Conservation (phyloP, 2,797 vertebrate species). For the Sparidentex hasta region DNA sequence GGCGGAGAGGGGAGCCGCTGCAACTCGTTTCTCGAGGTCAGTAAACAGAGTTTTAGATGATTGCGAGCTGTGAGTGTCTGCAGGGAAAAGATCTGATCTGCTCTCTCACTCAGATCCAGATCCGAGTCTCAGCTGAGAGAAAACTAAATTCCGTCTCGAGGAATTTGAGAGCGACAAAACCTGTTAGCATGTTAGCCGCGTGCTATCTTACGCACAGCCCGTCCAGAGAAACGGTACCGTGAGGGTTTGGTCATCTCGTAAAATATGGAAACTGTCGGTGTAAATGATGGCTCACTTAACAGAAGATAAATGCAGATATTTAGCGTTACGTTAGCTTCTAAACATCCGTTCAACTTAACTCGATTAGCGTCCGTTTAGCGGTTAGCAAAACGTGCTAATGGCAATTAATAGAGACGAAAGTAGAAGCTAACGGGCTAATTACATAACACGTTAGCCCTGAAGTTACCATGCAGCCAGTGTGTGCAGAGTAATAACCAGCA, state of each 20-base stretch:
- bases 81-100: no score
- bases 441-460: constrained; percentile 9
- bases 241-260: background rate
- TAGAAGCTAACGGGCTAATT: constrained; percentile 61
- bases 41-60: no score
- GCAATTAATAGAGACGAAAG: constrained; percentile 14
- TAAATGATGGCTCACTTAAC: accelerated
- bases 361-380: background rate
- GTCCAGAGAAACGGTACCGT: background rate
- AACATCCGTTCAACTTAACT: no score
- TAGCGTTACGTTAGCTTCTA: accelerated
- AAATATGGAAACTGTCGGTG: background rate
- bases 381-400: constrained; percentile 29
- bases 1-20: no score
- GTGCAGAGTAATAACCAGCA: accelerated
- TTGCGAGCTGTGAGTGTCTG: no score
- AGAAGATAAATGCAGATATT: background rate
- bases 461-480: background rate
- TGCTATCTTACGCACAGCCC: constrained; percentile 33
- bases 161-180: constrained; percentile 26
- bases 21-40: no score
- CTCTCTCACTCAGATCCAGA: no score
- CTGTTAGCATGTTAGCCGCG: constrained; percentile 62
- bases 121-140: no score
- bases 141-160: background rate